Percentiles rank a stretch among this genome's conserved stretches.
Conservation (phyloP, 2,113 vertebrate species). For the Carettochelys insculpta region DNA sequence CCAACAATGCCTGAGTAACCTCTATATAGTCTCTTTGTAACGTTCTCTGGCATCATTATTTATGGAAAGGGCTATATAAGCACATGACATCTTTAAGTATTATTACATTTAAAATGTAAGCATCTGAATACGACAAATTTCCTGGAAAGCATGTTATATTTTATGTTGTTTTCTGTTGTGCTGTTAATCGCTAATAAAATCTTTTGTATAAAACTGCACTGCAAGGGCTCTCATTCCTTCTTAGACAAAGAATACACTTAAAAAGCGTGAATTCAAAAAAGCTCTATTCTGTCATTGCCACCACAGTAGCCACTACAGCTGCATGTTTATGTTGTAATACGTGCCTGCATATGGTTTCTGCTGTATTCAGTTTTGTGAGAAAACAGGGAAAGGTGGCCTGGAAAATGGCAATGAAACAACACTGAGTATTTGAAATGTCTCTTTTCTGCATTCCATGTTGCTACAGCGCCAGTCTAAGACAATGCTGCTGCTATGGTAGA, state of each 20-base stretch:
- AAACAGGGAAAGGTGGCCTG: conserved; percentile 9
- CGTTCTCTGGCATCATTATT: background rate
- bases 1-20: background rate
- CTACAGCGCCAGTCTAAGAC: background rate
- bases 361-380: background rate
- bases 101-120: conserved; percentile 1
- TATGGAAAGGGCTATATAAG: background rate
- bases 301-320: background rate
- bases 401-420: conserved; percentile 25
- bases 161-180: background rate
- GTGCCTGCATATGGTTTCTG: background rate
- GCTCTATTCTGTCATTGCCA: background rate
- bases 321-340: conserved; percentile 9
- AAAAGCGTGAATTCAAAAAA: background rate
- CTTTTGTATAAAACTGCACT: background rate
- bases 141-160: background rate
- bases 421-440: background rate
- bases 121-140: background rate
- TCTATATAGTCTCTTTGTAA: background rate
- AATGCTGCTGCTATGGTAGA: conserved; percentile 49
- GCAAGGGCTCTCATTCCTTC: background rate
- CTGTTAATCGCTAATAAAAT: conserved; percentile 3
- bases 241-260: conserved; percentile 8
- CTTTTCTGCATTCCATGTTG: background rate
- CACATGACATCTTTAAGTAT: background rate